A percentile compares a stretch with the other conserved stretches of the same genome.
Evolutionary conservation across 1,140 invertebrate species (phyloP).

Genomic region (Solenopsis invicta): DNA sequence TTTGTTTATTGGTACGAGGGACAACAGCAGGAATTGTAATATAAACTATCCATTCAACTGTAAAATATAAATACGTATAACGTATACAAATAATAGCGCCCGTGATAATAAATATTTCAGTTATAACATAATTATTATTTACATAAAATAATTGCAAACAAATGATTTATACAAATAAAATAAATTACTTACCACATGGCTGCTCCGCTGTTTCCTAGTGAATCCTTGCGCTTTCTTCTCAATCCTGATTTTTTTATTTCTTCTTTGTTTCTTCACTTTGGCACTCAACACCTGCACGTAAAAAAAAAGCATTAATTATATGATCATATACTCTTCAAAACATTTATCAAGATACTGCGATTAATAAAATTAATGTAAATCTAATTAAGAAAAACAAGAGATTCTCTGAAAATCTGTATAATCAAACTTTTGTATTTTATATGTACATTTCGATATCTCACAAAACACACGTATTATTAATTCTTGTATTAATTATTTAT

Average conservation of each 20-base stretch:
- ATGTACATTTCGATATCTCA: not conserved
- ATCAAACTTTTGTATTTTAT: not conserved
- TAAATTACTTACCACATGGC: not conserved
- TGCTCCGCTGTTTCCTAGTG: not conserved
- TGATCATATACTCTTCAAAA: not conserved
- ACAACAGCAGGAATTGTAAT: not conserved
- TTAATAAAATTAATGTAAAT: constrained; percentile 10
- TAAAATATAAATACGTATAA: not conserved
- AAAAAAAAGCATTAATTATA: not conserved
- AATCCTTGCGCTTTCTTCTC: not conserved
- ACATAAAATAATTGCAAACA: not conserved
- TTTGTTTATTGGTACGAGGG: not conserved
- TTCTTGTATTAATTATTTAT: not conserved
- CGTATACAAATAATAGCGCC: not conserved
- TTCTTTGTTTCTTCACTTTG: not conserved
- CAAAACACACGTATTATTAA: not conserved
- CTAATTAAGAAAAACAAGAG: not conserved
- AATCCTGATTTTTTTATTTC: not conserved
- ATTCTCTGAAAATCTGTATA: not conserved
- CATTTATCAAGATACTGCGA: not conserved
- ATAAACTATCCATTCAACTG: not conserved
- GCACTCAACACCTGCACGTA: not conserved
- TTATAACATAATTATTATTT: not conserved
- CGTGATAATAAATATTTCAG: not conserved
- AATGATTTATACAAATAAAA: not conserved